A percentile compares a stretch with the other conserved stretches of the same genome.
phyloP scores from a whole-genome alignment of 2,888 invertebrate genomes.

The Synanthedon myopaeformis region DNA sequence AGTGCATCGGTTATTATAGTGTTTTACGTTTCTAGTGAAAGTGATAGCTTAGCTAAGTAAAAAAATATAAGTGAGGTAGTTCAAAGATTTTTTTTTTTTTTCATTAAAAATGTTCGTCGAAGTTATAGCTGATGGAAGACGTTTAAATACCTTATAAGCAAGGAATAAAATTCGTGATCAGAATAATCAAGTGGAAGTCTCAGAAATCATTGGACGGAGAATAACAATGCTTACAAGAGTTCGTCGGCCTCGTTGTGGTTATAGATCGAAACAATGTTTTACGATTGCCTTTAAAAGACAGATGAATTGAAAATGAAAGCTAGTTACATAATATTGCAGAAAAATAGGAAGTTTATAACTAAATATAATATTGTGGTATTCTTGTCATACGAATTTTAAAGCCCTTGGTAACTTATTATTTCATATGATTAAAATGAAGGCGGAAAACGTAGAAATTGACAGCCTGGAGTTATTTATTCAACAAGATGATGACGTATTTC shows the following conservation, averaged over 20 bases:
- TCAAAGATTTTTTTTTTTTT: too few species aligned
- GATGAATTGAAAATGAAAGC: slow-evolving; percentile 14
- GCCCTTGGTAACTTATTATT: too few species aligned
- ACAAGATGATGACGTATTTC: slow-evolving; percentile 34
- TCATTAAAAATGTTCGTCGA: too few species aligned
- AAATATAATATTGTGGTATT: too few species aligned
- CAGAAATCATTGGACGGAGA: slow-evolving; percentile 48
- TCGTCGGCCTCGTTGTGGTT: slow-evolving; percentile 52
- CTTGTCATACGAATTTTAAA: too few species aligned
- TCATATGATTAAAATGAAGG: slow-evolving; percentile 41
- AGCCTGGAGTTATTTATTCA: slow-evolving; percentile 52
- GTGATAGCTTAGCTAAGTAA: too few species aligned
- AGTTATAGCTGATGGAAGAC: slow-evolving; percentile 24
- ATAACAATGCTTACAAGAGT: slow-evolving; percentile 54
- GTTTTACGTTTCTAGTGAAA: slow-evolving; percentile 1
- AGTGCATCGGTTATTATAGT: not conserved
- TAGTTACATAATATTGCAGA: too few species aligned
- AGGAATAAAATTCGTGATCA: slow-evolving; percentile 38
- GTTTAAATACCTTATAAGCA: slow-evolving; percentile 38
- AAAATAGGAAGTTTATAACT: too few species aligned
- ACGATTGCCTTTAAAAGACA: slow-evolving; percentile 36
- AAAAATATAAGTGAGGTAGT: too few species aligned
- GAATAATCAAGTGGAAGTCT: slow-evolving; percentile 40
- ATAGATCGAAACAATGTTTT: slow-evolving; percentile 38
- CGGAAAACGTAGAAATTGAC: slow-evolving; percentile 45